phyloP scores from a whole-genome alignment of 2,113 vertebrate genomes.

The Mobula hypostoma region DNA sequence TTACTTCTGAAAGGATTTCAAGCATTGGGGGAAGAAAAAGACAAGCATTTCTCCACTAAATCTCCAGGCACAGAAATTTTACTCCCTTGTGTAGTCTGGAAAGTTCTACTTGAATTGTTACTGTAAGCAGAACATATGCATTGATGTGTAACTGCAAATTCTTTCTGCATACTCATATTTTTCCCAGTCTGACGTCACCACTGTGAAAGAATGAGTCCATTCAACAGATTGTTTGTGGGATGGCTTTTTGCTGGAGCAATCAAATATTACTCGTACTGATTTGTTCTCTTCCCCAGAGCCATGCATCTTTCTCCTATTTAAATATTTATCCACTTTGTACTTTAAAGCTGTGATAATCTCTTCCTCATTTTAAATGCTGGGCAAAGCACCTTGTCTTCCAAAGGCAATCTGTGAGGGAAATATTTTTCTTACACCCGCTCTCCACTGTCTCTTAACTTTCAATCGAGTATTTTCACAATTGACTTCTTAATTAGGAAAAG shows the following conservation, averaged over 20 bases:
- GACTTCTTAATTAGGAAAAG: no score
- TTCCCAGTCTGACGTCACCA: neutral
- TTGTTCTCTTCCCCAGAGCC: neutral
- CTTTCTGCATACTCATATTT: no score
- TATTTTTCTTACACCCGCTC: neutral
- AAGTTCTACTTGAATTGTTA: neutral
- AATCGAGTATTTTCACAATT: neutral
- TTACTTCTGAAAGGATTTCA: conserved; percentile 11
- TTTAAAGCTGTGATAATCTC: neutral
- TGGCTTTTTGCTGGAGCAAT: neutral
- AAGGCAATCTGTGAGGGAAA: neutral
- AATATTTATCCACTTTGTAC: neutral
- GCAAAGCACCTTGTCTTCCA: neutral
- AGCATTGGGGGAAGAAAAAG: neutral
- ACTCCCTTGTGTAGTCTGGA: neutral
- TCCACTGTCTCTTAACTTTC: neutral
- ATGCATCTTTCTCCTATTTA: neutral
- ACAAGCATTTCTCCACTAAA: neutral
- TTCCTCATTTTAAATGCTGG: neutral
- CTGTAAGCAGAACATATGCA: neutral
- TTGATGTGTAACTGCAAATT: neutral
- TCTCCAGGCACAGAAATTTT: neutral
- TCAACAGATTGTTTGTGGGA: neutral
- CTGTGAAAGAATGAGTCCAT: neutral
- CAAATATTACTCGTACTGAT: neutral